These are phyloP conservation scores for Aphodius granarius DNA, from an alignment of 2,888 invertebrate species.

Conservation along the genomic window DNA sequence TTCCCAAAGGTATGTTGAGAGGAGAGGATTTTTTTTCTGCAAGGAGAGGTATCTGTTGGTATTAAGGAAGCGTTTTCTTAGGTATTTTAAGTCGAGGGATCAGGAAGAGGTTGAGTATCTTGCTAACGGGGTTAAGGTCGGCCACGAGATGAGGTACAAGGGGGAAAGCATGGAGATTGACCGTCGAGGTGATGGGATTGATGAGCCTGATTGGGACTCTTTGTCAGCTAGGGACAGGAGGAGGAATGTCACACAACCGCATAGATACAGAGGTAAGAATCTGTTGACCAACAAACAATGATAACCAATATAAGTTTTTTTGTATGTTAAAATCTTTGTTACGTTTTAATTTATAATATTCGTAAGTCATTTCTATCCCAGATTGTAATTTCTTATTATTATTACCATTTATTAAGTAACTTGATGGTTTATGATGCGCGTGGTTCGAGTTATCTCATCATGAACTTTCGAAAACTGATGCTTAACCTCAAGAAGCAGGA, in stretches of 20 bases:
- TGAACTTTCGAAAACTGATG: slow-evolving; percentile 27
- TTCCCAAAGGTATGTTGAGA: slow-evolving; percentile 47
- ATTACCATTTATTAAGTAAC: not conserved
- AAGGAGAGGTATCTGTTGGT: not conserved
- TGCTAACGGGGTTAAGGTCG: slow-evolving; percentile 78
- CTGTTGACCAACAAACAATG: not conserved
- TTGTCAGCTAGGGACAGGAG: slow-evolving; percentile 75
- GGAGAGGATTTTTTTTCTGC: not conserved
- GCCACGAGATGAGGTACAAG: slow-evolving; percentile 78
- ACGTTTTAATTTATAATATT: too few species aligned
- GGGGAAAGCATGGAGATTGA: slow-evolving; percentile 83
- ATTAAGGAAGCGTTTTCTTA: slow-evolving; percentile 25
- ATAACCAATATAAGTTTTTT: too few species aligned
- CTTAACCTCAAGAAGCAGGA: slow-evolving; percentile 15
- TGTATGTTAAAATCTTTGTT: too few species aligned
- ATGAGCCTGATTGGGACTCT: slow-evolving; percentile 78
- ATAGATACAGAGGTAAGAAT: slow-evolving; percentile 56
- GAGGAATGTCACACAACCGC: slow-evolving; percentile 49
- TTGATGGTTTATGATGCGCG: not conserved
- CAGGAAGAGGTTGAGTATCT: slow-evolving; percentile 83
- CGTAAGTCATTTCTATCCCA: not conserved
- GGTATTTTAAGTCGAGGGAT: slow-evolving; percentile 71
- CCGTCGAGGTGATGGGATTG: slow-evolving; percentile 67
- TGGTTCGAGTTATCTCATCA: not conserved
- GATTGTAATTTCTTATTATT: not conserved